Percentiles rank a stretch among this genome's conserved stretches.
These are phyloP conservation scores for Ceratina australensis DNA, from an alignment of 1,140 invertebrate species.

Conservation along the genomic window DNA sequence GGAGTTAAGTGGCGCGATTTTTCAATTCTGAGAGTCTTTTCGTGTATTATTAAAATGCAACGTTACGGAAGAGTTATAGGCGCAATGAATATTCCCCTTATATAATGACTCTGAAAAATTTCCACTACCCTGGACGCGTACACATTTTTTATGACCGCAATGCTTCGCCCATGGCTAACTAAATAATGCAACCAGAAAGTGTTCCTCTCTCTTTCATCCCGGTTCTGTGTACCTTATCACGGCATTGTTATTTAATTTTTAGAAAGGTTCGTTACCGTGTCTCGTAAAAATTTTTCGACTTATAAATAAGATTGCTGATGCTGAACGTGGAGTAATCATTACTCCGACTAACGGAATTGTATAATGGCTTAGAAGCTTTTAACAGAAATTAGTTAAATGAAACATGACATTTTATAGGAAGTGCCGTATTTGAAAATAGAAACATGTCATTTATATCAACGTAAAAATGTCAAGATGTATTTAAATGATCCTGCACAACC, in stretches of 20 bases:
- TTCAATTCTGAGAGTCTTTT: constrained; percentile 63
- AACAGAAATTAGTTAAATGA: no score
- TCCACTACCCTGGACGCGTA: constrained; percentile 39
- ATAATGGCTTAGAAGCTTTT: no score
- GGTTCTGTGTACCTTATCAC: neutral
- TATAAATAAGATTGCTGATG: no score
- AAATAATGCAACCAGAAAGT: constrained; percentile 42
- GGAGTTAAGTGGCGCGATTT: constrained; percentile 62
- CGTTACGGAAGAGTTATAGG: constrained; percentile 59
- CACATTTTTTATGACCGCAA: constrained; percentile 54
- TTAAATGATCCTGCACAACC: no score
- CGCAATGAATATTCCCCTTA: constrained; percentile 63
- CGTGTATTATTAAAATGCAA: constrained; percentile 65
- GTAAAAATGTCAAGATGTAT: no score
- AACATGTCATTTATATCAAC: no score
- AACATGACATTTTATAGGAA: no score
- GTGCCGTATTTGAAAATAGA: no score
- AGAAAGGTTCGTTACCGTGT: neutral
- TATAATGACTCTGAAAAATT: constrained; percentile 62
- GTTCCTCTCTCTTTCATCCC: neutral
- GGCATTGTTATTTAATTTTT: constrained; percentile 21
- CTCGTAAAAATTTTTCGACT: neutral
- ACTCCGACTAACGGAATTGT: no score
- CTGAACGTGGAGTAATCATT: no score
- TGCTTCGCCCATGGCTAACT: constrained; percentile 51